Conservation (phyloP, 2,888 invertebrate genomes). For the Pachydiplax longipennis region DNA sequence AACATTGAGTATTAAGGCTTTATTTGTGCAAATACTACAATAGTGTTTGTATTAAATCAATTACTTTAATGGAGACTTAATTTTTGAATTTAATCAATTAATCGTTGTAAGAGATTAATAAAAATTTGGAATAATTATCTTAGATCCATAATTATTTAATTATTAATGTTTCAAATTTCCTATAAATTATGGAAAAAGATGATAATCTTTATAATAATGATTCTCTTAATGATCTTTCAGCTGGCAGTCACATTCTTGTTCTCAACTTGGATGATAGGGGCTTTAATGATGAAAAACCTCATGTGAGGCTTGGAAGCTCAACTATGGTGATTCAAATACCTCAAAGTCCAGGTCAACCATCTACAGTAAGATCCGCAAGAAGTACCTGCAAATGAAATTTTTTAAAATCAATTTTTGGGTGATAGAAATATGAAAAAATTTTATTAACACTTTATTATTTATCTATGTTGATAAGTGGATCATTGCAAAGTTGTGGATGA, state of each 20-base stretch:
- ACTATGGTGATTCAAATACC: not conserved
- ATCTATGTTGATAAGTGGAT: not conserved
- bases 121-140: no score
- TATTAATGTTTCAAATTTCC: no score
- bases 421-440: not conserved
- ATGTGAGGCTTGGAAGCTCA: not conserved
- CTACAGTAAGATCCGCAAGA: not conserved
- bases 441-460: not conserved
- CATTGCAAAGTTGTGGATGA: not conserved
- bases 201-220: no score
- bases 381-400: slow-evolving; percentile 4
- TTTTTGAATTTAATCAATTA: no score
- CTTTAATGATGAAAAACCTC: not conserved
- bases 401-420: not conserved
- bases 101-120: no score
- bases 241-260: slow-evolving; percentile 23
- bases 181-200: not conserved
- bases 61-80: not conserved
- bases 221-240: slow-evolving; percentile 3
- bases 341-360: slow-evolving; percentile 13
- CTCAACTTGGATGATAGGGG: slow-evolving; percentile 10
- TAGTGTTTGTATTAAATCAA: not conserved
- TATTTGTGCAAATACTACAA: no score
- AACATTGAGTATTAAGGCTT: no score
- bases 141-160: no score